Evolutionary conservation across 2,113 vertebrate species (phyloP).

Genomic region (Rhynchomys soricoides): DNA sequence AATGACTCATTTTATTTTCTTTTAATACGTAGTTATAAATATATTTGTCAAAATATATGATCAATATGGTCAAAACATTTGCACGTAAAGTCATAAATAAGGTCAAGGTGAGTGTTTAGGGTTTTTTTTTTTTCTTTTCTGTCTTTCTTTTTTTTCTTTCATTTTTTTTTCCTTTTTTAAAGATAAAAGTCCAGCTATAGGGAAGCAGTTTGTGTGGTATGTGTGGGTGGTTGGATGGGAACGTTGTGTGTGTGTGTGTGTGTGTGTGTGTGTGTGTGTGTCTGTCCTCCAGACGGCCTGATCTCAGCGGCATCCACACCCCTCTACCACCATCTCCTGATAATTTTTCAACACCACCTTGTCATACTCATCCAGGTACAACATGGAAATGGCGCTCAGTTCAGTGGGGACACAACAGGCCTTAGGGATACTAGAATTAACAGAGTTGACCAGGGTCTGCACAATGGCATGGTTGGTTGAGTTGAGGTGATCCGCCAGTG

Average conservation of each 20-base stretch:
- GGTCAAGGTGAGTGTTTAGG: conserved; percentile 91
- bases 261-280: background rate
- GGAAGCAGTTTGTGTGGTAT: conserved; percentile 76
- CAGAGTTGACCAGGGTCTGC: conserved; percentile 99
- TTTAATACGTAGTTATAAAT: conserved; percentile 99
- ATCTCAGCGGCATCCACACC: conserved; percentile 95
- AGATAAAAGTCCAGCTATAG: conserved; percentile 81
- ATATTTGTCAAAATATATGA: conserved; percentile 99
- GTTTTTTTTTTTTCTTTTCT: conserved; percentile 50
- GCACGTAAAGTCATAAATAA: conserved; percentile 99
- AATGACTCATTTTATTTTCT: conserved; percentile 97
- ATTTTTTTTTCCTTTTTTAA: conserved; percentile 52
- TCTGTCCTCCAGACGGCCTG: background rate
- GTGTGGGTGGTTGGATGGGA: conserved; percentile 60
- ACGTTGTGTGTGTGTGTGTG: conserved; percentile 66
- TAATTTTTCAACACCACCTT: conserved; percentile 99
- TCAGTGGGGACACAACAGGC: conserved; percentile 99
- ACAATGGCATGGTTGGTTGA: conserved; percentile 99
- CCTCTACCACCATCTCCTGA: conserved; percentile 99
- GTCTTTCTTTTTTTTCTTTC: conserved; percentile 39
- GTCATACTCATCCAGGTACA: conserved; percentile 98
- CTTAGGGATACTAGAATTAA: conserved; percentile 98
- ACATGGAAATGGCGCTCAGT: conserved; percentile 99
- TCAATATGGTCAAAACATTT: conserved; percentile 98
- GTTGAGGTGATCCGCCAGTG: conserved; percentile 98